Base-by-base conservation (phyloP, 2,888 invertebrate genomes). In the Drosophila basisetae region DNA sequence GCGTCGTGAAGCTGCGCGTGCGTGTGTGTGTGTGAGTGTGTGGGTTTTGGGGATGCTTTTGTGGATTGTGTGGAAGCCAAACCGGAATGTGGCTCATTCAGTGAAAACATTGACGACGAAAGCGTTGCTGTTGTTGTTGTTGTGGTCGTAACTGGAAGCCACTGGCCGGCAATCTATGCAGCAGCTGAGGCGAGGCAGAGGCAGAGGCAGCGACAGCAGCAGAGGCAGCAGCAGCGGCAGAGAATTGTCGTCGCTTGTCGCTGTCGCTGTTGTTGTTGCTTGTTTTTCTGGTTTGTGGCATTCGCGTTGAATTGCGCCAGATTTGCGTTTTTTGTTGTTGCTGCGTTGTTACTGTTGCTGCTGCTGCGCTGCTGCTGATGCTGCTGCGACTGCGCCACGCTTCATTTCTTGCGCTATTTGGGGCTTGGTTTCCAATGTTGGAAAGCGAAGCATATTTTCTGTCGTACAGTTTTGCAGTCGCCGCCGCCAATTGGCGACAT, bases 51-150 rank as follows among this genome's bases (percentile, higher is more conserved):
- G 85, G 90, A 86, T 90, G 88, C 85, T 86, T 88, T 84, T 89
- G 84, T 86, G 88, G 83, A 77, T 79, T 67, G 76, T 77, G 77
- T 77, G 80, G 82, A 82, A 68, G 71, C 78, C 78, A 87, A 87
- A 87, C 87, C 87, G 90, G 87, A 86, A 87, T 87, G 90, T 86
- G 86, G 90, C 90, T 87, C 87, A 87, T 87, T 87, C 89, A 87
- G 87, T 89, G 87, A 87, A 90, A 87, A 88, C 47, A 47, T 25
- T 47, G 47, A 47, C 47, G 88, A 82, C 80, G 59, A 64, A 73
- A 69, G 75, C 75, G 64, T 68, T 66, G 72, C 63, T 49, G 55
- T 16, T 64, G 31, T 41, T 60, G 61, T 58, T 55, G 73, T 37
- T 69, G 68, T 56, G 63, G 78, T 73, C 76, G 88, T 83, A 84